Evolutionary conservation across 92 coral and sea anemone species (phyloP), one percentile per base, ranked within the genome.

Genomic region (Palythoa grandis): DNA sequence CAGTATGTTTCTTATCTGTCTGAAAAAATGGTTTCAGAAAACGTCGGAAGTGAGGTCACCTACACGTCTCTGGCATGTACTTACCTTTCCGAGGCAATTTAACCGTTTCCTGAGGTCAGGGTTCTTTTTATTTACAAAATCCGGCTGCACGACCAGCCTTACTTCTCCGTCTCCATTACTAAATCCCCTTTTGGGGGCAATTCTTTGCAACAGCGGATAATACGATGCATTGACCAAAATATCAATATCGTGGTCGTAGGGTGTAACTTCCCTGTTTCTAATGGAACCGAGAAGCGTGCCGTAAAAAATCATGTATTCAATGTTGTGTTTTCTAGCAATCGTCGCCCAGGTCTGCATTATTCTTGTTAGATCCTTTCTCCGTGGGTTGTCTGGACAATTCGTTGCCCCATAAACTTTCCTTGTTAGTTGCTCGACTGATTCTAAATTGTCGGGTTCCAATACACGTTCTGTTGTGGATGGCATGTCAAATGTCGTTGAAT

Each of bases 351-450:
- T 17, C 23, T 80, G 60, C 74, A 80, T 43, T 19, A 80, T 65
- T 1, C 39, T 47, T 11, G 85, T 66, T 29, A 65, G 53, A 12
- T 65, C 74, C 6, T 80, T 65, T 10, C 85, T 65, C 7, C 85
- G 39, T 4, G 85, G 85, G 2, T 80, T 80, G 43, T 80, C 85
- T 0, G 74, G 74, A 22, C 85, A 80, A 13, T 66, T 67, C 1
- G 85, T 79, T 7, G 57, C 84, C 1, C 84, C 84, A 39, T 79
- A 79, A 43, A 79, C 72, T 52, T 79, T 79, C 39, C 20, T 63
- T 39, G 84, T 63, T 39, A 79, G 39, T 79, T 24, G 54, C 72
- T 60, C 72, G 6, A 79, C 84, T 7, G 78, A 22, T 7, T 52
- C 11, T 23, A 38, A 12, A 11, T 5, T 8, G 14, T 22, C 38